Conservation (phyloP, 2,888 invertebrate species). For the Sipunculus nudus region DNA sequence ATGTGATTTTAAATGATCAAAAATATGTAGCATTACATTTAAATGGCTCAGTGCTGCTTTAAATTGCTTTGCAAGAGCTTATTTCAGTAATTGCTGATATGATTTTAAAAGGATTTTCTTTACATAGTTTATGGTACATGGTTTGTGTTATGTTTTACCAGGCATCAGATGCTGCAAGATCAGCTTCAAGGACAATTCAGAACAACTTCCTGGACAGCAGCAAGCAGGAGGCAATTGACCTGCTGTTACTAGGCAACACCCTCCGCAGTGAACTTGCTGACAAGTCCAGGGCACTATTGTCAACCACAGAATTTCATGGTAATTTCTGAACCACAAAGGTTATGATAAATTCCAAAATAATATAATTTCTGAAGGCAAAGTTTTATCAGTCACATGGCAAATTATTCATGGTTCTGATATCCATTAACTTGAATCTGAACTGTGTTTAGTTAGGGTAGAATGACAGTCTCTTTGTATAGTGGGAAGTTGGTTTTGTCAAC, state of each 20-base stretch:
- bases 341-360: not conserved
- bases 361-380: not conserved
- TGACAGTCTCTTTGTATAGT: no score
- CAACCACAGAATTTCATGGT: conserved; percentile 58
- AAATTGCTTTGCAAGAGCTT: no score
- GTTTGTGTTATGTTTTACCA: conserved; percentile 57
- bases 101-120: not conserved
- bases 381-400: no score
- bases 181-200: conserved; percentile 97
- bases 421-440: no score
- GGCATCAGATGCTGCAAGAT: conserved; percentile 96
- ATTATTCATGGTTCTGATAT: no score
- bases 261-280: conserved; percentile 92
- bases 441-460: no score
- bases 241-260: conserved; percentile 89
- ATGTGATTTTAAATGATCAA: no score
- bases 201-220: conserved; percentile 94
- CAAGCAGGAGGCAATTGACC: conserved; percentile 96
- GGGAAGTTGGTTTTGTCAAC: no score
- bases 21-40: no score
- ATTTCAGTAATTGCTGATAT: not conserved
- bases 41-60: no score
- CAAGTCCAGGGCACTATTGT: conserved; percentile 75
- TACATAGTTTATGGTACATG: not conserved
- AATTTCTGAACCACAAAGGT: conserved; percentile 2